phyloP scores from a whole-genome alignment of 2,888 invertebrate species.

The Beris chalybata region DNA sequence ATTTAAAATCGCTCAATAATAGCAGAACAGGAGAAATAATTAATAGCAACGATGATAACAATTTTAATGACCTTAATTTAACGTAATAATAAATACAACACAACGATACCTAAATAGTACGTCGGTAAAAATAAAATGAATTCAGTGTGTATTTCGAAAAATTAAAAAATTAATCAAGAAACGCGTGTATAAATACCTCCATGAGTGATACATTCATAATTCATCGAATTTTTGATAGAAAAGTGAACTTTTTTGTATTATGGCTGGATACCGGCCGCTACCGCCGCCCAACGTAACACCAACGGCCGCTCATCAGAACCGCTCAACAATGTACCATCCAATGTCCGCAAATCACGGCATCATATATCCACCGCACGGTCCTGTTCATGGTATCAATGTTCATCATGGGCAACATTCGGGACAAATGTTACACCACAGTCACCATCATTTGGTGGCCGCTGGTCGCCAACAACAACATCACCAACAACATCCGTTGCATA shows the following conservation, averaged over 20 bases:
- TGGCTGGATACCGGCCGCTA: constrained; percentile 45
- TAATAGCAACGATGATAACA: constrained; percentile 31
- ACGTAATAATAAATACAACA: constrained; percentile 22
- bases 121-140: background rate
- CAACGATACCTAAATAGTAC: background rate
- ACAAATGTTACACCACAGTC: constrained; percentile 42
- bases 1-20: constrained; percentile 32
- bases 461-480: constrained; percentile 46
- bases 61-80: constrained; percentile 31
- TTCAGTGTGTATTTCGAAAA: background rate
- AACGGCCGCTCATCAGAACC: constrained; percentile 36
- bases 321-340: constrained; percentile 52
- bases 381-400: constrained; percentile 51
- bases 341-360: constrained; percentile 53
- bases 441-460: constrained; percentile 52
- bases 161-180: background rate
- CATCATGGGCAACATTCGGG: constrained; percentile 49
- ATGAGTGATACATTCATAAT: background rate
- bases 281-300: constrained; percentile 46
- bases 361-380: constrained; percentile 56
- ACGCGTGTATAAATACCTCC: too few species aligned
- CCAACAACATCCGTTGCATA: constrained; percentile 42
- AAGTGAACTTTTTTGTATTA: constrained; percentile 31
- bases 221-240: background rate
- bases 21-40: constrained; percentile 29